A percentile compares a stretch with the other conserved stretches of the same genome.
Evolutionary conservation across 1,140 invertebrate genomes (phyloP).

Genomic region (Solen grandis): DNA sequence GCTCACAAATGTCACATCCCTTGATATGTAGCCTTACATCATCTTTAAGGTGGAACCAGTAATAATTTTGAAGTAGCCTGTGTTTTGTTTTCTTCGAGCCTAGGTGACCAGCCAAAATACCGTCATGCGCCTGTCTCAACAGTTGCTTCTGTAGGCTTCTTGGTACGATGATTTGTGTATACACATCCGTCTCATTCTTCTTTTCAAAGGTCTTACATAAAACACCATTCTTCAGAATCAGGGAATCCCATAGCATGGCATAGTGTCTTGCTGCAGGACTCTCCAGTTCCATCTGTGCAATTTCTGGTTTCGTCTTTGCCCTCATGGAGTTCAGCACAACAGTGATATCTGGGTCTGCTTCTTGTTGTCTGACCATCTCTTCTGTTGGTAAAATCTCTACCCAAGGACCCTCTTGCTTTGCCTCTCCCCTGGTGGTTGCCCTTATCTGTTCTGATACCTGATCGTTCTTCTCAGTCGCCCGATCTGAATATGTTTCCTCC

Average conservation of each 20-base stretch:
- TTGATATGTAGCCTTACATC: not conserved
- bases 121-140: conserved; percentile 32
- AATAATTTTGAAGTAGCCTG: not conserved
- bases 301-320: not conserved
- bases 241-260: not conserved
- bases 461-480: not conserved
- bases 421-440: not conserved
- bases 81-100: conserved; percentile 10
- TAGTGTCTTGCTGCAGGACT: not conserved
- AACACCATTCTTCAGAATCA: not conserved
- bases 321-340: not conserved
- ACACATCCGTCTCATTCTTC: not conserved
- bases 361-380: not conserved
- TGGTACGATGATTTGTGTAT: not conserved
- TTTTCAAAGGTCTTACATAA: not conserved
- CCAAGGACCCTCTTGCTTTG: not conserved
- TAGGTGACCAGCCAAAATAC: conserved; percentile 34
- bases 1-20: not conserved
- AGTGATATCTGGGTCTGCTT: not conserved
- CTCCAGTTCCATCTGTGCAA: not conserved
- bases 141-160: not conserved
- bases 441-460: no score
- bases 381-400: no score
- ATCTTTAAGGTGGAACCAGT: conserved; percentile 1
- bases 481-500: not conserved